Evolutionary conservation across 2,888 invertebrate species (phyloP), one percentile per base, ranked within the genome.

Genomic region (Cryptophagus acutangulus): DNA sequence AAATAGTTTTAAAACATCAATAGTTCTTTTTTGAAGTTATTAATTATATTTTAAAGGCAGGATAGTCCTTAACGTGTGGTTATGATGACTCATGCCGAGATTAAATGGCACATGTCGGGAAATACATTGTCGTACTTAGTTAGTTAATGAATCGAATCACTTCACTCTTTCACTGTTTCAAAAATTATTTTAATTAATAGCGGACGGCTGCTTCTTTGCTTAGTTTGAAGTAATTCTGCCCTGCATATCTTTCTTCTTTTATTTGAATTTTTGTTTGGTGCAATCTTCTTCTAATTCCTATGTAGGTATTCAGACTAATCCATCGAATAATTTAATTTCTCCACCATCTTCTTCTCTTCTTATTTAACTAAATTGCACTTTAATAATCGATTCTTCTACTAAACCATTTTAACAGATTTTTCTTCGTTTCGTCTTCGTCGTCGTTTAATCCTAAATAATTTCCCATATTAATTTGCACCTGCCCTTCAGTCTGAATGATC

Each of bases 401-500:
- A 52, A 46, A 15, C 8, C 16, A 2, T 31, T 6, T 6, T 33
- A 33, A 46, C 40, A 40, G 46, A 50, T 51, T 51, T 40, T 44
- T 44, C 42, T 40, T 30, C 24, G 24, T 20, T 20, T 45, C 33
- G 33, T 16, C 31, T 31, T 34, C 17, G n/a, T n/a, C n/a, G n/a
- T n/a, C n/a, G n/a, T n/a, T n/a, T n/a, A n/a, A n/a, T n/a, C n/a
- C n/a, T n/a, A n/a, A n/a, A n/a, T n/a, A n/a, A n/a, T n/a, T n/a
- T n/a, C n/a, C n/a, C n/a, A n/a, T n/a, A n/a, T n/a, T n/a, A n/a
- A n/a, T 41, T 65, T 65, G 64, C 67, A 66, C 65, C 65, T 63
- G 65, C 65, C 65, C 65, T n/a, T 65, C 65, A 65, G 65, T 65
- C 65, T 61, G 62, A 55, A 58, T 60, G 55, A 61, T 62, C 65